Percentiles rank a stretch among this genome's conserved stretches.
Evolutionary conservation across 2,888 invertebrate species (phyloP).

Genomic region (Cremastobaeus sp.): DNA sequence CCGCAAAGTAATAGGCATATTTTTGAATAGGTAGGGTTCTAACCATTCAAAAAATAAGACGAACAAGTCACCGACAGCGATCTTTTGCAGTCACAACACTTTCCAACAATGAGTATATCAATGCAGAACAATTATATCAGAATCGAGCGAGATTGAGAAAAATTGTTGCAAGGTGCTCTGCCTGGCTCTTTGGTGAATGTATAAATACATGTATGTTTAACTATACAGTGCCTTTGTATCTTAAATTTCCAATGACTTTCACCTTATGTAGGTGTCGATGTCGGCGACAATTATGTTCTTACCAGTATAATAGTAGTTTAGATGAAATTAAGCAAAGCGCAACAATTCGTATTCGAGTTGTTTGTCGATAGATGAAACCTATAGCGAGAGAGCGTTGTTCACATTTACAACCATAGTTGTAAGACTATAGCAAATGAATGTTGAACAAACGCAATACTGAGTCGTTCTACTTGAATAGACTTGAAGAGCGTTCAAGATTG

Average conservation of each 20-base stretch:
- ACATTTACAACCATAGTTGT: neutral
- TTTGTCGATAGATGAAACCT: too few relatives aligned
- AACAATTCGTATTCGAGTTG: neutral
- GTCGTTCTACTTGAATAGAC: conserved; percentile 25
- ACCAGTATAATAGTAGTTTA: conserved; percentile 38
- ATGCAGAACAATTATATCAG: too few relatives aligned
- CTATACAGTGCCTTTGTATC: conserved; percentile 78
- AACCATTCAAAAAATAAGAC: conserved; percentile 63
- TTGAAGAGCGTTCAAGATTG: conserved; percentile 10
- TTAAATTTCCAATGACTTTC: conserved; percentile 62
- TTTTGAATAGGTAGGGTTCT: conserved; percentile 65
- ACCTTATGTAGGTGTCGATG: conserved; percentile 56
- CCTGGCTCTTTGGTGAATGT: conserved; percentile 58
- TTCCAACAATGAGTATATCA: conserved; percentile 21
- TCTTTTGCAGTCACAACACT: conserved; percentile 53
- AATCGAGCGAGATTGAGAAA: neutral
- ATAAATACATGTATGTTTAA: conserved; percentile 69
- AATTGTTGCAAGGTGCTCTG: conserved; percentile 48
- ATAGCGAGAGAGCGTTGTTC: too few relatives aligned
- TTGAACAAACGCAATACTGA: neutral
- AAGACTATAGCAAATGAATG: neutral
- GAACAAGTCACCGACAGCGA: conserved; percentile 66
- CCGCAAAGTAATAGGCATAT: conserved; percentile 60
- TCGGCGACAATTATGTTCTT: conserved; percentile 39
- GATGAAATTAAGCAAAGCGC: conserved; percentile 24